Evolutionary conservation across 1,140 invertebrate species (phyloP), one percentile per base, ranked within the genome.

Genomic region (Thrips palmi): DNA sequence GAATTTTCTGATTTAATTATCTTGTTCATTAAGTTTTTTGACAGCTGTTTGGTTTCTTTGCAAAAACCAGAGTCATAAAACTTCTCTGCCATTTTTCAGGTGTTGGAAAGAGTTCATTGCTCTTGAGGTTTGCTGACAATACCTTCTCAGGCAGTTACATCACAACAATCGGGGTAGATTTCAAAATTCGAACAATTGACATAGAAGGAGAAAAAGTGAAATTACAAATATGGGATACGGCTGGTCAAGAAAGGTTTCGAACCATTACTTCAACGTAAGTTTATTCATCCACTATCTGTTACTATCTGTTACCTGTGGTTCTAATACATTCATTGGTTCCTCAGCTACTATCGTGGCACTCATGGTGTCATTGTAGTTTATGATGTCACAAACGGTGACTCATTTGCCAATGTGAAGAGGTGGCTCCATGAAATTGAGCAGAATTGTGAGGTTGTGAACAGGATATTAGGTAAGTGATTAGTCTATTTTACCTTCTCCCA

Each of bases 341-440:
- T 39, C 52, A 89, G 84, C 37, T 97, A 97, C 59, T 99, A 98
- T 56, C 69, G 94, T 59, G 94, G 94, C 34, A 97, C 94, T 20
- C 93, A 98, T 64, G 94, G 94, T 38, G 93, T 98, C 25, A 92
- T 99, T 52, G 88, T 99, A 36, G 94, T 99, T 10, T 99, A 98
- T 62, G 94, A 98, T 71, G 93, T 99, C 18, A 92, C 86, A 33
- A 97, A 86, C 62, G 92, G 91, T 19, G 93, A 99, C 55, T 92
- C 91, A 6, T 99, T 99, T 69, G 89, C 89, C 33, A 98, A 98
- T 65, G 92, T 99, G 0, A 94, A 97, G 57, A 66, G 93, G 55
- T 91, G 85, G 85, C 66, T 97, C 22, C 87, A 96, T 54, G 94
- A 99, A 69, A 99, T 99, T 49, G 92, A 97, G 54, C 86, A 96